phyloP scores from a whole-genome alignment of 1,140 invertebrate species.

The Heliothis virescens region DNA sequence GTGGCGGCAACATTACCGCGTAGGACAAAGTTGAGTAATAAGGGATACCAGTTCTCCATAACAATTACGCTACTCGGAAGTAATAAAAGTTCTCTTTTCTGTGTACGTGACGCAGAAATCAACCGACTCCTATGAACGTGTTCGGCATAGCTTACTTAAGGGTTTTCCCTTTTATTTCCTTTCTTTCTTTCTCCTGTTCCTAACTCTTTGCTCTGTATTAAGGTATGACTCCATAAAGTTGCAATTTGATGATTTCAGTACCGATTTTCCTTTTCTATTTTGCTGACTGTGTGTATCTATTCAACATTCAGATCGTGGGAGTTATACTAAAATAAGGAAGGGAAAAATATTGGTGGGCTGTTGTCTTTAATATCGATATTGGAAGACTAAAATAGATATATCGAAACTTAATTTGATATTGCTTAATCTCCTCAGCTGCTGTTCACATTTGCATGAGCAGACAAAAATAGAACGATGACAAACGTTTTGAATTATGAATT shows the following conservation, averaged over 20 bases:
- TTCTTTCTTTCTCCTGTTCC: conserved; percentile 50
- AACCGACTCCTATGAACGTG: conserved; percentile 75
- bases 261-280: neutral
- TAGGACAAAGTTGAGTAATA: conserved; percentile 76
- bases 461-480: no score
- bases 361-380: no score
- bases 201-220: conserved; percentile 52
- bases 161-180: conserved; percentile 69
- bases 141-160: conserved; percentile 69
- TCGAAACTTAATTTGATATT: no score
- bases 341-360: no score
- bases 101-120: conserved; percentile 77
- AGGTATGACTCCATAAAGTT: conserved; percentile 52
- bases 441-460: no score
- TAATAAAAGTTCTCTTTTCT: conserved; percentile 82
- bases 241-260: conserved; percentile 31
- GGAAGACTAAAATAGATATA: no score
- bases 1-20: conserved; percentile 51
- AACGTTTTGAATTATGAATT: no score
- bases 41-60: conserved; percentile 76
- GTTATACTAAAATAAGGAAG: no score
- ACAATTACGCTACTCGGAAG: conserved; percentile 79
- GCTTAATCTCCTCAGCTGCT: no score
- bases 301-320: neutral
- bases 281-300: neutral